Evolutionary conservation across 2,797 vertebrate genomes (phyloP).

Genomic region (Trachops cirrhosus): DNA sequence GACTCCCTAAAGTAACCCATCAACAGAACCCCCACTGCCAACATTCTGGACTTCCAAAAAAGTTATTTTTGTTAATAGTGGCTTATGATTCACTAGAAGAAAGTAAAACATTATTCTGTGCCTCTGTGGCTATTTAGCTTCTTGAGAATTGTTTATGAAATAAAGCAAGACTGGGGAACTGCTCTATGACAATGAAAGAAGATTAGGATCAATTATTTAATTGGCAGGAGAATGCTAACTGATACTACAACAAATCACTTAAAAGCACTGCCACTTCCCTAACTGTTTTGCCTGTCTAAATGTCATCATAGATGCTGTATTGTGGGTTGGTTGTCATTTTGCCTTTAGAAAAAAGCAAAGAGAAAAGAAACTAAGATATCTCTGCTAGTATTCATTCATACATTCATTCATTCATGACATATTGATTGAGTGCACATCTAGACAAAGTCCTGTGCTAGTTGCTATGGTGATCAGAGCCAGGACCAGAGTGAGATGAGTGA

Average conservation of each 20-base stretch:
- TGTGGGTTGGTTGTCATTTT: neutral
- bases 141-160: neutral
- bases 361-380: neutral
- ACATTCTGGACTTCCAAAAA: constrained; percentile 40
- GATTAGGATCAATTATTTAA: constrained; percentile 25
- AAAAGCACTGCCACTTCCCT: constrained; percentile 5
- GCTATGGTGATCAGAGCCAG: neutral
- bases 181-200: constrained; percentile 29
- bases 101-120: constrained; percentile 57
- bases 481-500: neutral
- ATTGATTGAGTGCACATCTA: neutral
- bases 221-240: neutral
- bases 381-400: neutral
- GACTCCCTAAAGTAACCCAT: neutral
- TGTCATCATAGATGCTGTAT: neutral
- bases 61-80: neutral
- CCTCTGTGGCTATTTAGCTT: constrained; percentile 43
- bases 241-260: neutral
- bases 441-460: neutral
- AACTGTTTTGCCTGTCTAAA: neutral
- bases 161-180: constrained; percentile 21
- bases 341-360: constrained; percentile 29
- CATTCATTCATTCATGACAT: neutral
- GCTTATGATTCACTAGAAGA: neutral
- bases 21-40: neutral